Conservation (phyloP, 2,797 vertebrate species). For the Brachymystax lenok region DNA sequence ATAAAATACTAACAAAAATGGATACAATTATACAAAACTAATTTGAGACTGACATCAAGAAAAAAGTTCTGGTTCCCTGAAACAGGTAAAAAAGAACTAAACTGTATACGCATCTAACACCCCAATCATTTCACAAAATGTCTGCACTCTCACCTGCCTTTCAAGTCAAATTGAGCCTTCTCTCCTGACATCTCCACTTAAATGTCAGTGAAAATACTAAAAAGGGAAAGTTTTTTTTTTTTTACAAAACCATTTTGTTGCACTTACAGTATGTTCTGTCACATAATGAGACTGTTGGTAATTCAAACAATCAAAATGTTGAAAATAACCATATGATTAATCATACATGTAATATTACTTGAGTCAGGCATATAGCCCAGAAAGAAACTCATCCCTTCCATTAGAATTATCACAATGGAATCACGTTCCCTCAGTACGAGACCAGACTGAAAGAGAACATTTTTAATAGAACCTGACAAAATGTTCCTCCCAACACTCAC, state of each 20-base stretch:
- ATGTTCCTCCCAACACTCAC: not conserved
- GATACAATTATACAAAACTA: not conserved
- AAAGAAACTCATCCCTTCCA: not conserved
- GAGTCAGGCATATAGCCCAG: not conserved
- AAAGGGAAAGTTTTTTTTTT: too few relatives aligned
- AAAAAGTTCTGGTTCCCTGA: not conserved
- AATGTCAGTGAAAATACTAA: not conserved
- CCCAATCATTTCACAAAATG: not conserved
- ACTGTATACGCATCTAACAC: not conserved
- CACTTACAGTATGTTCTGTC: not conserved
- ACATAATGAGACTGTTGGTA: not conserved
- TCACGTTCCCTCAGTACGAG: not conserved
- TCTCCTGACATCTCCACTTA: not conserved
- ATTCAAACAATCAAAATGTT: not conserved
- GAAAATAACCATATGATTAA: not conserved
- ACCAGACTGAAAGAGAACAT: not conserved
- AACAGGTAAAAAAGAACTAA: not conserved
- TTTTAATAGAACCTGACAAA: not conserved
- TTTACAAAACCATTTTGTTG: not conserved
- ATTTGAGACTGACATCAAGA: not conserved
- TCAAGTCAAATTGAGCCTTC: not conserved
- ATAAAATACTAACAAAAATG: not conserved
- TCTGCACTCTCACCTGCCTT: not conserved
- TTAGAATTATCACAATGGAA: constrained; percentile 2
- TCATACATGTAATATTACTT: not conserved